Percentiles rank a stretch among this genome's conserved stretches.
phyloP scores from a whole-genome alignment of 2,113 vertebrate species.

The Ctenodactylus gundi region DNA sequence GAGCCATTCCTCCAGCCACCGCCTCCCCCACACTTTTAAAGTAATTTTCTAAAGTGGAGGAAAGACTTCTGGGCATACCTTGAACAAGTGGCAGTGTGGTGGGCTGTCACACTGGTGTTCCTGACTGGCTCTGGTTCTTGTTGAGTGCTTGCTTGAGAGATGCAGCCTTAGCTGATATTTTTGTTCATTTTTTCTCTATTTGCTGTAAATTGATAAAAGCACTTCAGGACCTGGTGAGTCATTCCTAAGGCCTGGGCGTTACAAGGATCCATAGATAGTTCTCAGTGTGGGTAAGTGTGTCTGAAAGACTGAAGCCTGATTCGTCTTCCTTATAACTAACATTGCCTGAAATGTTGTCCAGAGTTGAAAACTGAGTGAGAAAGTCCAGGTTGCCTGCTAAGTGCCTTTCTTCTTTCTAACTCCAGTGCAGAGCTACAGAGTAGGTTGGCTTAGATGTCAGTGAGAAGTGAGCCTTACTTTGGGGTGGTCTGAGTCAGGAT shows the following conservation, averaged over 20 bases:
- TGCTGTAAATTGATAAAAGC: slow-evolving; percentile 1
- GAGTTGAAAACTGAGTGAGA: not conserved
- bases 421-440: not conserved
- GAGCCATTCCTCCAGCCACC: too few relatives aligned
- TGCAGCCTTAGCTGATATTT: not conserved
- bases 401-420: not conserved
- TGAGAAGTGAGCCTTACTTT: not conserved
- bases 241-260: not conserved
- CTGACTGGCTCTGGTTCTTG: not conserved
- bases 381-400: not conserved
- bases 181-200: not conserved
- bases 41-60: not conserved
- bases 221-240: not conserved
- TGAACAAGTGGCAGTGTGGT: not conserved
- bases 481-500: not conserved
- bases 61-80: not conserved
- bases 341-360: not conserved
- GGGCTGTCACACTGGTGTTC: not conserved
- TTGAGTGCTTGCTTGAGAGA: not conserved
- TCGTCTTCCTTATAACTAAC: not conserved
- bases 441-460: not conserved
- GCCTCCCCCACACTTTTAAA: too few relatives aligned
- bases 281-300: not conserved
- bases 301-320: not conserved
- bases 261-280: not conserved